These are phyloP conservation scores for Lates calcarifer DNA, from an alignment of 2,113 vertebrate species.

Conservation along the genomic window DNA sequence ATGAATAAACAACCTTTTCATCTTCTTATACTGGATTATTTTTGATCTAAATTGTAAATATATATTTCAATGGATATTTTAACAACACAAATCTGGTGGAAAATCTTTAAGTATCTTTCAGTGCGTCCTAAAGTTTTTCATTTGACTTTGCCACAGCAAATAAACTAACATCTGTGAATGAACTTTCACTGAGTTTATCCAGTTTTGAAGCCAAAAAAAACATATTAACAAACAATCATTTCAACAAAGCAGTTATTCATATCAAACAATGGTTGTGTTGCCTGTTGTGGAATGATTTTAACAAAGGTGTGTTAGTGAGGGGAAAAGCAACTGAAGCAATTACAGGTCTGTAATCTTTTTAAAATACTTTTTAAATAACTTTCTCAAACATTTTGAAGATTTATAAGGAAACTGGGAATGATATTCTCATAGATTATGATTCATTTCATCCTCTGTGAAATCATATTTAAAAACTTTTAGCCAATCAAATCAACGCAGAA, in stretches of 20 bases:
- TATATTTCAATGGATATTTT: conserved; percentile 12
- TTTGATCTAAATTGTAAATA: conserved; percentile 8
- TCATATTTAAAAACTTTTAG: conserved; percentile 1
- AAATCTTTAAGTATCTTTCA: not conserved
- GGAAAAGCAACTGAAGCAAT: conserved; percentile 7
- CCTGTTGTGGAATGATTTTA: not conserved
- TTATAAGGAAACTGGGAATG: not conserved
- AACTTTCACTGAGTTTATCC: conserved; percentile 16
- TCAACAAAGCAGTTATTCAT: not conserved
- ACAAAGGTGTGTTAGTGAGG: not conserved
- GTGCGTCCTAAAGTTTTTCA: not conserved
- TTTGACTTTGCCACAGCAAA: conserved; percentile 2
- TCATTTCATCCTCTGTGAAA: not conserved
- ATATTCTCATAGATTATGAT: not conserved
- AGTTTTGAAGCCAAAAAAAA: conserved; percentile 23
- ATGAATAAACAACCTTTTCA: not conserved
- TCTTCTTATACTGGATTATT: not conserved
- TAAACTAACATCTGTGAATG: not conserved
- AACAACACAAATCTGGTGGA: conserved; percentile 3
- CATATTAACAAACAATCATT: not conserved
- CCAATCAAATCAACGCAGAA: not conserved
- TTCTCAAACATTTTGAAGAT: not conserved
- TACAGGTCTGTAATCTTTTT: not conserved
- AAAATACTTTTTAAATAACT: not conserved
- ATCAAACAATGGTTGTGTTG: not conserved